Evolutionary conservation across 1,140 invertebrate species (phyloP), one percentile per base, ranked within the genome.

Genomic region (Eupeodes corollae): DNA sequence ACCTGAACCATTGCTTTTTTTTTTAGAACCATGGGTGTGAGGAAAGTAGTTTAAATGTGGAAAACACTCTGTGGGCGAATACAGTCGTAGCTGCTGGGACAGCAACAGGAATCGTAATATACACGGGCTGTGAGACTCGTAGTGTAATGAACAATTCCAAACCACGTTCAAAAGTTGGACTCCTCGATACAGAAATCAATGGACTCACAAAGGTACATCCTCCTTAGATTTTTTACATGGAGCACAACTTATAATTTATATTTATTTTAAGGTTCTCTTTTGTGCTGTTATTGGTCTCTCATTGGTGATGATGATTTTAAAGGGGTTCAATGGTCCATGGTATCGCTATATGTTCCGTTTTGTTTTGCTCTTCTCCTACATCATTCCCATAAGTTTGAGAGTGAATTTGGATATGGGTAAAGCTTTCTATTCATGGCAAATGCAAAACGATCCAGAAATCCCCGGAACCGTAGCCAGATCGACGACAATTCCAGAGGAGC

Each of bases 341-440:
- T 97, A 94, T 66, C 72, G 86, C 48, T 98, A 98, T 67, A 80
- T 96, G 73, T 96, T 98, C 70, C 76, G 96, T 59, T 99, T 98
- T 66, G 82, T 98, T 46, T 75, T 99, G 9, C 77, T 99, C 1
- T 99, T 99, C 72, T 98, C 95, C 0, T 99, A 99, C 70, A 98
- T 99, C 48, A 98, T 99, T 65, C 96, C 96, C 13, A 95, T 99
- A 52, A 96, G 93, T 76, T 79, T 99, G 56, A 74, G 96, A 51
- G 95, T 99, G 1, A 99, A 99, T 74, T 75, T 99, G 47, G 97
- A 99, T 61, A 94, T 99, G 88, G 94, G 93, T 1, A 99, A 99
- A 73, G 66, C 84, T 0, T 97, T 91, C 62, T 99, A 99, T 67
- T 91, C 95, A 0, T 98, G 89, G 85, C 84, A 88, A 55, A 98